Percentiles rank a stretch among this genome's conserved stretches.
Evolutionary conservation across 1,140 invertebrate species (phyloP).

Genomic region (Pseudoatta argentina): DNA sequence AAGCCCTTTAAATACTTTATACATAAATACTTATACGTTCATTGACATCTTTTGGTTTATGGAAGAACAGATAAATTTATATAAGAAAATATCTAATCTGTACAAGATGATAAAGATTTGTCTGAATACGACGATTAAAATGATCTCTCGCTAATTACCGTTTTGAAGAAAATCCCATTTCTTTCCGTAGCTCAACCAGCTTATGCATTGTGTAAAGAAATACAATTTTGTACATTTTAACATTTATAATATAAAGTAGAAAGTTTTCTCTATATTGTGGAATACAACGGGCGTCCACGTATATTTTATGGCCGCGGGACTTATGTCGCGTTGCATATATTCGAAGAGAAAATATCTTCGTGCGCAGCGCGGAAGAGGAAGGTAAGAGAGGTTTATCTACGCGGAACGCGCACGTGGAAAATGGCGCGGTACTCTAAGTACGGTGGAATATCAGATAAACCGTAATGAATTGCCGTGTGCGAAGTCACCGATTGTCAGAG

Average conservation of each 20-base stretch:
- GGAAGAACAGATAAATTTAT: not conserved
- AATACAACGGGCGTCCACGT: not conserved
- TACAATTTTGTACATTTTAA: no score
- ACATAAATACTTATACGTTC: no score
- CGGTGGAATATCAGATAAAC: constrained; percentile 72
- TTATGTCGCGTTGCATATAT: not conserved
- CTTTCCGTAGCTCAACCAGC: not conserved
- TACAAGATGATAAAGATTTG: not conserved
- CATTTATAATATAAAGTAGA: constrained; percentile 33
- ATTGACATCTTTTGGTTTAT: not conserved
- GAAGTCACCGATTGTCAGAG: constrained; percentile 75
- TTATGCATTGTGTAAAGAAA: no score
- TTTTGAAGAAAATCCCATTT: not conserved
- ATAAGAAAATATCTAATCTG: not conserved
- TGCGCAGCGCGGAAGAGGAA: constrained; percentile 43
- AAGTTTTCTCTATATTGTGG: not conserved
- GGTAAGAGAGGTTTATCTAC: constrained; percentile 65
- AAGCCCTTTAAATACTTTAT: not conserved
- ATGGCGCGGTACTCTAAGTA: constrained; percentile 57
- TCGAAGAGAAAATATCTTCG: constrained; percentile 23
- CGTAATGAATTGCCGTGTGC: constrained; percentile 71
- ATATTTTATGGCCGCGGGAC: not conserved
- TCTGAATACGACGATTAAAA: not conserved
- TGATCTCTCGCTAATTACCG: not conserved
- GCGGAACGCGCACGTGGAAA: constrained; percentile 61